A percentile compares a stretch with the other conserved stretches of the same genome.
Evolutionary conservation across 2,888 invertebrate genomes (phyloP).

Genomic region (Xestia xanthographa): DNA sequence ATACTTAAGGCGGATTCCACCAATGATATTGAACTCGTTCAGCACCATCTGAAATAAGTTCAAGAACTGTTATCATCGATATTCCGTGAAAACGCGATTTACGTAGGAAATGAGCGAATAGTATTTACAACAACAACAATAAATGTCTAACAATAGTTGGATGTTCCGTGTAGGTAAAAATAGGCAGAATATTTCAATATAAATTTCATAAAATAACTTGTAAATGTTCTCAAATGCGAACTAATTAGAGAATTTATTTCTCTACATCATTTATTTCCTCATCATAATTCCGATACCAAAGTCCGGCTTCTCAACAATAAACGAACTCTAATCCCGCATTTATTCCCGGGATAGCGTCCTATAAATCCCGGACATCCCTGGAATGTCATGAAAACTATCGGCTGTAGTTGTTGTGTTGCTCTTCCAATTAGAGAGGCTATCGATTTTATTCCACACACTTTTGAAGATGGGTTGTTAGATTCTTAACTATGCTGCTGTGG

Average conservation of each 20-base stretch:
- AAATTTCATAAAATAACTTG: too few relatives aligned
- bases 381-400: conserved; percentile 55
- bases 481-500: neutral
- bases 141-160: too few relatives aligned
- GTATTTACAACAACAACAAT: too few relatives aligned
- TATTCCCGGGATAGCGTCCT: conserved; percentile 10
- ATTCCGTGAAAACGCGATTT: neutral
- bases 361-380: conserved; percentile 49
- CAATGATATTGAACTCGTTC: neutral
- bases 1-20: neutral
- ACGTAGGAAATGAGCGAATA: too few relatives aligned
- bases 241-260: neutral
- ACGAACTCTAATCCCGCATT: conserved; percentile 27
- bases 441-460: conserved; percentile 26
- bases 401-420: conserved; percentile 18
- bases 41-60: neutral
- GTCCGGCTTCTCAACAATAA: conserved; percentile 5
- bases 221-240: too few relatives aligned
- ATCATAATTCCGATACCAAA: neutral
- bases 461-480: conserved; percentile 12
- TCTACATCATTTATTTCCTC: neutral
- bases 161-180: too few relatives aligned
- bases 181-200: too few relatives aligned
- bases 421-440: conserved; percentile 50
- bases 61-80: neutral